Conservation (phyloP, 2,797 vertebrate species). For the Artibeus lituratus region DNA sequence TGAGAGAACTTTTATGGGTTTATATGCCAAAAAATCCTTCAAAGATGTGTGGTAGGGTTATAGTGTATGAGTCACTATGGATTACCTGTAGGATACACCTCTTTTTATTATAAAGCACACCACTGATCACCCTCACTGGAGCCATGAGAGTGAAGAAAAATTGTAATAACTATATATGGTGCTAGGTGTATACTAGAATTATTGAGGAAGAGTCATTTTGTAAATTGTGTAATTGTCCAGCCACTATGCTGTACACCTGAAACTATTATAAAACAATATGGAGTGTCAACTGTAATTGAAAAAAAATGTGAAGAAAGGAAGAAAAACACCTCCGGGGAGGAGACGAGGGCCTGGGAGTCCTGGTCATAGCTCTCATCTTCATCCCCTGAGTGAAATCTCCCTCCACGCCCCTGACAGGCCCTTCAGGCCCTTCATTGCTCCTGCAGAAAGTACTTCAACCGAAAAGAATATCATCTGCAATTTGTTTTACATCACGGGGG, state of each 20-base stretch:
- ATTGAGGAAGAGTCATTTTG: neutral
- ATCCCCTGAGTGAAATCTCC: constrained; percentile 70
- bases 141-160: constrained; percentile 57
- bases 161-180: neutral
- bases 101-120: constrained; percentile 30
- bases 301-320: neutral
- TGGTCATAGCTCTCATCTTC: constrained; percentile 46
- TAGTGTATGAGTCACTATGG: neutral
- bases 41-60: neutral
- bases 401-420: constrained; percentile 48
- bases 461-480: constrained; percentile 71
- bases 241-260: neutral
- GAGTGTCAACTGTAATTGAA: neutral
- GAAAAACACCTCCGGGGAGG: constrained; percentile 23
- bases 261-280: neutral
- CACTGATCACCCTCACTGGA: constrained; percentile 41
- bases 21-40: neutral
- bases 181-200: neutral
- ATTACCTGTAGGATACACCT: constrained; percentile 40
- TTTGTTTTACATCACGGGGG: constrained; percentile 44
- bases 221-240: neutral
- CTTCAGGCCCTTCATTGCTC: neutral
- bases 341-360: constrained; percentile 42
- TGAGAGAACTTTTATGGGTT: neutral
- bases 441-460: constrained; percentile 62